Evolutionary conservation across 2,113 vertebrate genomes (phyloP).

Genomic region (Numenius arquata): DNA sequence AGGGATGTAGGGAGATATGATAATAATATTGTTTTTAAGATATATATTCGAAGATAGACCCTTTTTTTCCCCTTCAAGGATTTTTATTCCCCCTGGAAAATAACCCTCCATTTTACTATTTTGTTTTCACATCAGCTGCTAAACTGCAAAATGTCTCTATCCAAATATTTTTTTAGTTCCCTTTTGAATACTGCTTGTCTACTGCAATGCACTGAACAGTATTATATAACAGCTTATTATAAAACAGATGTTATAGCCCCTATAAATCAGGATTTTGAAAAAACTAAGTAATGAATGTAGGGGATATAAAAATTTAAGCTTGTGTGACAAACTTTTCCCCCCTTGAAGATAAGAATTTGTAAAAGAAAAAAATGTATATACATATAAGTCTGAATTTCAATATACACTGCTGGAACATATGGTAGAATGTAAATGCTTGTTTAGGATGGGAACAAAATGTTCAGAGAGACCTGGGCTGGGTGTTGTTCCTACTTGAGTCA

Average conservation of each 20-base stretch:
- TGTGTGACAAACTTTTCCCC: not conserved
- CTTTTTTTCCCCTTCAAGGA: not conserved
- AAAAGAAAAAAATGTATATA: not conserved
- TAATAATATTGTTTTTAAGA: not conserved
- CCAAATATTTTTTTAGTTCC: constrained; percentile 6
- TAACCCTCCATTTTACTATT: constrained; percentile 27
- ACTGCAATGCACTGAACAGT: constrained; percentile 3
- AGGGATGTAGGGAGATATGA: not conserved
- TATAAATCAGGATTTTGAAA: constrained; percentile 44
- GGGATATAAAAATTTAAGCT: not conserved
- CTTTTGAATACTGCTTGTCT: constrained; percentile 33
- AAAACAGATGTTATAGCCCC: constrained; percentile 13
- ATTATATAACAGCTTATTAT: constrained; percentile 40
- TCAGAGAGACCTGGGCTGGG: not conserved
- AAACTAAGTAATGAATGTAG: constrained; percentile 11
- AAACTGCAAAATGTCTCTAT: constrained; percentile 39
- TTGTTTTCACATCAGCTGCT: constrained; percentile 19
- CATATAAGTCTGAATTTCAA: not conserved
- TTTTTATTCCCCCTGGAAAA: constrained; percentile 19
- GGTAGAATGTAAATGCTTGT: not conserved
- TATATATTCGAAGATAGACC: not conserved
- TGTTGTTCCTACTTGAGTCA: not conserved
- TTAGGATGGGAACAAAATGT: not conserved
- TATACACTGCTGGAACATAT: not conserved
- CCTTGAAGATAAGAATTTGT: not conserved